Base-by-base conservation (phyloP, 2,888 invertebrate species). In the Ectemnius continuus region DNA sequence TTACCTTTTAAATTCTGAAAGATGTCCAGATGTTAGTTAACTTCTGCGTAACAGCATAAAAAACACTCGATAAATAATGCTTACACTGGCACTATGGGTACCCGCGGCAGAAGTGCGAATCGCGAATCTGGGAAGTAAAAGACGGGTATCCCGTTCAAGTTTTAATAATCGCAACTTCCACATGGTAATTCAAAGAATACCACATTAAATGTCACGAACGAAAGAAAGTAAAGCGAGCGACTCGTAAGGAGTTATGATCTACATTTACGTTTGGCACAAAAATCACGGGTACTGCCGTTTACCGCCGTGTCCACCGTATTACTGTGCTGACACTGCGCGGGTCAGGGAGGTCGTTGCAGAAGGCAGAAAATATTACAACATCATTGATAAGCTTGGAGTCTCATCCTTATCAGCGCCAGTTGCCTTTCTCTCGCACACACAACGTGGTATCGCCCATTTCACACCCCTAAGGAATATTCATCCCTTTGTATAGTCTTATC, bases 1-100 rank as follows among this genome's bases (percentile, higher is more conserved):
- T 94, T 95, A 13, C 94, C 94, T 78, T 92, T 91, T 92, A 94
- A 87, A 60, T 83, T 87, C 84, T 86, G 81, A 61, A 79, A 78
- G 56, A 20, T 14, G 57, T 52, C 8, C 20, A 2, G 18, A 23
- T 11, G 5, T 61, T 64, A 36, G 11, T 11, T 36, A 8, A 11
- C 11, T 8, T 36, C 8, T 11, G 36, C 11, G 36, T 36, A 36
- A 36, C 36, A 8, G 11, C 36, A 36, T 6, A 36, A 11, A 36
- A 36, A 36, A 6, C 8, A 11, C 36, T 36, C 4, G 36, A 36
- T 36, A 36, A 36, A 36, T 36, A 36, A 36, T 63, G 70, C 86
- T 86, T 82, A 85, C 86, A 61, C 78, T 84, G 13, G 75, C 72
- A 58, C 46, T 71, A 61, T 81, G 81, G 48, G 36, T 36, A 59